Evolutionary conservation across 2,888 invertebrate species (phyloP), one percentile per base, ranked within the genome.

Genomic region (Melinopterus prodromus): DNA sequence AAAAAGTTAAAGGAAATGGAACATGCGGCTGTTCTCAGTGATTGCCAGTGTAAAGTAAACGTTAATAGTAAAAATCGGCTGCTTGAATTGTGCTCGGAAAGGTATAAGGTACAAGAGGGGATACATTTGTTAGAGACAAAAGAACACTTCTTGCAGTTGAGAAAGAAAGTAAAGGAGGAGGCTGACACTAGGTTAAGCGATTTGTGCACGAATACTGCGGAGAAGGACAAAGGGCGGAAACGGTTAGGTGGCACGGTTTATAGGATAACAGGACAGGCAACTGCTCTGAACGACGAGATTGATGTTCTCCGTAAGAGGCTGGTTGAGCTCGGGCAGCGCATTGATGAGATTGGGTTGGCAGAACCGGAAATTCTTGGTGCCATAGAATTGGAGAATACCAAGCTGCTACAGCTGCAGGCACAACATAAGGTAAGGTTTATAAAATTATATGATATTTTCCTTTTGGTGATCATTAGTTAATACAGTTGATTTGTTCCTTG

Each of bases 131-230:
- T 84, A n/a, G 80, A 82, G 71, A 81, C 81, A n/a, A 80, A 83
- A 9, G 80, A 83, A 76, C 71, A 80, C n/a, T 37, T 84, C n/a
- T 70, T 83, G 15, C 76, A 77, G 36, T 74, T 82, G 69, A 75
- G 82, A 76, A 86, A 87, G 78, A 82, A 85, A 77, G 76, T 87
- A 12, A 89, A 88, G 79, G 86, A 86, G 75, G 86, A 87, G 69
- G 84, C 85, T 1, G 86, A 88, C 79, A 80, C 82, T 6, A 80
- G 87, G 71, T 75, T 88, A 72, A 88, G 88, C 78, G 86, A 82
- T 78, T 82, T 88, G n/a, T 86, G 85, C 69, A 79, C 80, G 0
- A 84, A 85, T 37, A 84, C 84, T 6, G 83, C 86, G 1, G 86
- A 87, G 69, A 87, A 85, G 72, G 82, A 83, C 36, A 85, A 86